A percentile compares a stretch with the other conserved stretches of the same genome.
phyloP scores from a whole-genome alignment of 2,888 invertebrate genomes.

The Habrosyne pyritoides region DNA sequence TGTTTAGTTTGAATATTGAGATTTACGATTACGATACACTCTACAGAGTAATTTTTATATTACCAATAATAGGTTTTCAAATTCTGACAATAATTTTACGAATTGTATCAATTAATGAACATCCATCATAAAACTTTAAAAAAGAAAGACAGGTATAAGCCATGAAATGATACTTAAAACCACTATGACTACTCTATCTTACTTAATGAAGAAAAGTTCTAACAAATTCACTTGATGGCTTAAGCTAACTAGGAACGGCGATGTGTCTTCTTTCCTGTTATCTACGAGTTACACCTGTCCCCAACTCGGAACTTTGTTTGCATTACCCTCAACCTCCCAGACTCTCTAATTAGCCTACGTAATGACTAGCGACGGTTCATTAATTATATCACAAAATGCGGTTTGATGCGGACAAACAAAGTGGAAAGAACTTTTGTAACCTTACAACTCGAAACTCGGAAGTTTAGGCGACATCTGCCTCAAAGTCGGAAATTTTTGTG shows the following conservation, averaged over 20 bases:
- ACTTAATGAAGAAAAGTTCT: constrained; percentile 19
- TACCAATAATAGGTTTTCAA: too few species aligned
- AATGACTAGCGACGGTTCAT: constrained; percentile 66
- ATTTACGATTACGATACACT: neutral
- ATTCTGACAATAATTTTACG: too few species aligned
- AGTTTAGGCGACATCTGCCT: constrained; percentile 49
- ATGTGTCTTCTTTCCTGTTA: constrained; percentile 48
- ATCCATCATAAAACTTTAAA: too few species aligned
- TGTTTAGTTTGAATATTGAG: neutral
- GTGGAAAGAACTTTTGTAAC: constrained; percentile 44
- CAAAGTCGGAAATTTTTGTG: constrained; percentile 38
- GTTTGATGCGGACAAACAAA: constrained; percentile 55
- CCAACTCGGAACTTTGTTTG: constrained; percentile 59
- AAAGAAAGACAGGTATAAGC: too few species aligned
- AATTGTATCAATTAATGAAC: too few species aligned
- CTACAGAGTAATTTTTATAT: too few species aligned
- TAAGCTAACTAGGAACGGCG: constrained; percentile 47
- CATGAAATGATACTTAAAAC: neutral
- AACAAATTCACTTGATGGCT: constrained; percentile 27
- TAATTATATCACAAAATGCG: constrained; percentile 66
- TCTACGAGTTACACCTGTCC: constrained; percentile 62
- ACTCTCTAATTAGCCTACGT: constrained; percentile 67
- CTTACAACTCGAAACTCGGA: constrained; percentile 38
- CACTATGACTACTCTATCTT: constrained; percentile 11
- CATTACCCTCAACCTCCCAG: constrained; percentile 21